Evolutionary conservation across 2,797 vertebrate genomes (phyloP).

Genomic region (Enteromius unitaeniatus): DNA sequence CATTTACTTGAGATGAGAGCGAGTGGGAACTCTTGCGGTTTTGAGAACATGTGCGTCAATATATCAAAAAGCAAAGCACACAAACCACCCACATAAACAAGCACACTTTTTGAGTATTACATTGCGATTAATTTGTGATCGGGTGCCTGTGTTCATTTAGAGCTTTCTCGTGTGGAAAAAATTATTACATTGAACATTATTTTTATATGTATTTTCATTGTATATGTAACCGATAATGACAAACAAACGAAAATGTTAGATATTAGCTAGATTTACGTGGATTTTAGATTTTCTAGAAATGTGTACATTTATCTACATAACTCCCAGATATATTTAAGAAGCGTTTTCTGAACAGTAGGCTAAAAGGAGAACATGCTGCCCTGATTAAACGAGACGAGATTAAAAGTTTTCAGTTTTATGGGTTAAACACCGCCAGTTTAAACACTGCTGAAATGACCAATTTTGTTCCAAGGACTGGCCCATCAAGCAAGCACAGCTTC

Average conservation of each 20-base stretch:
- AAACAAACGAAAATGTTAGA: background rate
- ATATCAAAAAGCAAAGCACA: constrained; percentile 41
- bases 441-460: background rate
- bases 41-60: constrained; percentile 15
- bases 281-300: background rate
- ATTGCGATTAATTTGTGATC: background rate
- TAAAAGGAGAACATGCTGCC: background rate
- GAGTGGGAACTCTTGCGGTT: constrained; percentile 33
- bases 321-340: background rate
- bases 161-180: background rate
- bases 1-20: constrained; percentile 9
- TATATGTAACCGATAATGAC: background rate
- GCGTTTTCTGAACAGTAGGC: background rate
- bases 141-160: background rate
- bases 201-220: background rate
- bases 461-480: background rate
- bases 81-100: constrained; percentile 33
- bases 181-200: background rate
- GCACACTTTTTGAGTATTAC: background rate
- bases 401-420: background rate
- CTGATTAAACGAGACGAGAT: background rate
- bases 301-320: background rate
- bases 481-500: background rate
- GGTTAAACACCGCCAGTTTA: background rate
- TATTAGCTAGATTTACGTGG: background rate